Base-by-base conservation (phyloP, 2,113 vertebrate genomes). In the Ciconia boyciana region DNA sequence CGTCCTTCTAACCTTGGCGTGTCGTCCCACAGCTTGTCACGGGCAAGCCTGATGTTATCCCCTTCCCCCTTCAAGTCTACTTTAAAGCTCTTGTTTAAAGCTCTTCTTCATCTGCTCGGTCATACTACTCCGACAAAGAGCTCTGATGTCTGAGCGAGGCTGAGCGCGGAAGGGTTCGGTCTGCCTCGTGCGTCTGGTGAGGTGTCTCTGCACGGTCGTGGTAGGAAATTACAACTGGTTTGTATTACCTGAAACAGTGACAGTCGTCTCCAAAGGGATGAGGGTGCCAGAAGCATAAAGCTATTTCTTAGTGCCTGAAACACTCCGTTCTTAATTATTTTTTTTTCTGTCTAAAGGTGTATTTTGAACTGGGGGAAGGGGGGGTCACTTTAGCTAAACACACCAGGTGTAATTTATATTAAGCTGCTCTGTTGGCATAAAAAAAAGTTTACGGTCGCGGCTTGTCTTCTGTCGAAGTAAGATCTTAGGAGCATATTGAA, bases 81-180 rank as follows among this genome's bases (percentile, higher is more conserved):
- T 39, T 39, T 39, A 39, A 39, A 39, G 39, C 39, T 39, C 39
- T 39, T 39, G 39, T 39, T 39, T 39, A 39, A 39, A 39, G 55
- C 44, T 34, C 18, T 15, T 19, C 79, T 51, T 48, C 55, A 2
- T n/a, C 72, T 24, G 15, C 24, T 49, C 24, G 5, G 3, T 55
- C 41, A 1, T 6, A 6, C 28, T 31, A n/a, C 71, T 57, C 29
- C n/a, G 11, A 5, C 61, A 2, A 28, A n/a, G 49, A 12, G 14
- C 52, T 68, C 44, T 6, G 62, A 4, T 5, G 24, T 19, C 43
- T 10, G n/a, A 15, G 12, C 24, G 3, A 11, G n/a, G 41, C 69
- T 20, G 39, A 61, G 44, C 10, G 5, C 29, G 3, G 34, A 4
- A 22, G 43, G 0, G 3, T 48, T 17, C 54, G 2, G 2, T 12